Evolutionary conservation across 2,113 vertebrate genomes (phyloP).

Genomic region (Poeciliopsis prolifica): DNA sequence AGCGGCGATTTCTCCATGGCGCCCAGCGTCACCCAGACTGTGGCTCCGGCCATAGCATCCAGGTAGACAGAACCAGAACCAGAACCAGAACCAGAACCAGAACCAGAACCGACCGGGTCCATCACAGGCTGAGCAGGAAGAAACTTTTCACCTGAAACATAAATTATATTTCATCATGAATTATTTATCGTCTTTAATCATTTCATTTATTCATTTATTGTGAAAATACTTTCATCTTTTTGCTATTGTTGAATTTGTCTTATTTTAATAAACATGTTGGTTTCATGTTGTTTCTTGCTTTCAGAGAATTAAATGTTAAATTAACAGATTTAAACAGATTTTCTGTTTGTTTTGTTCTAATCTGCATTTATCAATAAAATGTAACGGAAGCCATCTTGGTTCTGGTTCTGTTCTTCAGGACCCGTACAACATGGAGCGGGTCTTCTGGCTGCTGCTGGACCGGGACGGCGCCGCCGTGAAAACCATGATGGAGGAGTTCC

Average conservation of each 20-base stretch:
- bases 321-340: background rate
- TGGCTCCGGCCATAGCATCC: conserved; percentile 94
- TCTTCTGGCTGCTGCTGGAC: conserved; percentile 89
- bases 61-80: background rate
- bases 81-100: no score
- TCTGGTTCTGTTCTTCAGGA: conserved; percentile 74
- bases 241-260: no score
- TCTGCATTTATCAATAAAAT: background rate
- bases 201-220: no score
- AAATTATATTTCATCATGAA: no score
- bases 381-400: background rate
- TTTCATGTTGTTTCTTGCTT: background rate
- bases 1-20: conserved; percentile 88
- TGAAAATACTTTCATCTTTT: no score
- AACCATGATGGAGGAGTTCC: conserved; percentile 88
- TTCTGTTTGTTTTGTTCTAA: background rate
- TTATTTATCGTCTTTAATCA: no score
- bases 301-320: background rate
- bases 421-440: conserved; percentile 93
- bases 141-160: no score
- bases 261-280: no score
- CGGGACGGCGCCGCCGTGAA: conserved; percentile 75
- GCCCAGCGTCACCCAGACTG: conserved; percentile 70
- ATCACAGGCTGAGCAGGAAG: no score
- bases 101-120: no score